Conservation (phyloP, 2,113 vertebrate genomes). For the Salvelinus namaycush region DNA sequence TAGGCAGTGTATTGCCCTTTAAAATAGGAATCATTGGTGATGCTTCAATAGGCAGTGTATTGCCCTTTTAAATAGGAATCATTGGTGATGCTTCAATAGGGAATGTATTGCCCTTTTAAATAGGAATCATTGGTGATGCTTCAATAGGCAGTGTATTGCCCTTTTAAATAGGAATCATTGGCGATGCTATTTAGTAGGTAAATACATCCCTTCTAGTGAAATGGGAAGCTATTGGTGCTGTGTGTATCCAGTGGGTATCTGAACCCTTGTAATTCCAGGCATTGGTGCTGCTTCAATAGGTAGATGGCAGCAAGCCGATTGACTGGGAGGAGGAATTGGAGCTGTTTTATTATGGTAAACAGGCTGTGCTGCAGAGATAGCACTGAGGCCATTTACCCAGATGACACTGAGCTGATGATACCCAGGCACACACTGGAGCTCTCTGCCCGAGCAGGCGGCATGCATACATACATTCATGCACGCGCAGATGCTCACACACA, state of each 20-base stretch:
- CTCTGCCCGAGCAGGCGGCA: neutral
- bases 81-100: too few species aligned
- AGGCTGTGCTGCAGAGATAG: conserved; percentile 66
- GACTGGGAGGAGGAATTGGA: conserved; percentile 43
- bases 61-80: too few species aligned
- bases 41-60: too few species aligned
- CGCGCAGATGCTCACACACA: neutral
- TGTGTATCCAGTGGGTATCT: conserved; percentile 40
- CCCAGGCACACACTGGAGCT: conserved; percentile 12
- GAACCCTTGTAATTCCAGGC: conserved; percentile 32
- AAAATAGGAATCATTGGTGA: too few species aligned
- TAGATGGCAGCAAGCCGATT: conserved; percentile 44
- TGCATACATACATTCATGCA: neutral
- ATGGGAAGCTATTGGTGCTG: neutral
- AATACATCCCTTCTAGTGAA: neutral
- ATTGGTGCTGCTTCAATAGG: conserved; percentile 45
- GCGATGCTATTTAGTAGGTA: neutral
- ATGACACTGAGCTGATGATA: conserved; percentile 54
- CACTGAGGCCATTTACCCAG: conserved; percentile 51
- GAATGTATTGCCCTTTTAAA: too few species aligned
- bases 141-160: too few species aligned
- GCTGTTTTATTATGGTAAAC: conserved; percentile 64
- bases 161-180: too few species aligned
- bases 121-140: too few species aligned
- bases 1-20: too few species aligned